phyloP scores from a whole-genome alignment of 2,888 invertebrate genomes.

The Eurytoma californica region DNA sequence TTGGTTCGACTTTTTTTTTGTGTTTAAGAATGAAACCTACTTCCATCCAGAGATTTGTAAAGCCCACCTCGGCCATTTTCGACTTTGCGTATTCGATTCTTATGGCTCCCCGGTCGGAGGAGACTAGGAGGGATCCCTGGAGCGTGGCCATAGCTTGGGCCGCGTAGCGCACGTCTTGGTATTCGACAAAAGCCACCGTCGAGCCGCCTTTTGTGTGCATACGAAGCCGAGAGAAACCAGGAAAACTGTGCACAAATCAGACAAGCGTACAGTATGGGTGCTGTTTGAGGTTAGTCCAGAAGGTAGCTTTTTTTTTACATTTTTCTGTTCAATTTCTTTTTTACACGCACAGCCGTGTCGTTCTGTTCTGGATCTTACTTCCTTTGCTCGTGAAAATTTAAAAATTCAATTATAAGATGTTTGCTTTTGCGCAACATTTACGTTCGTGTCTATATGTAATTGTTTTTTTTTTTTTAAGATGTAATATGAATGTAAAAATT shows the following conservation, averaged over 20 bases:
- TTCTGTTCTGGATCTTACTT: constrained; percentile 12
- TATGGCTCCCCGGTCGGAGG: constrained; percentile 97
- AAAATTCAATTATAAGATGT: too few relatives aligned
- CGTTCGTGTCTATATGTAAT: too few relatives aligned
- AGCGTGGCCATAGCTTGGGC: constrained; percentile 94
- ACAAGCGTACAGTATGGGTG: constrained; percentile 51
- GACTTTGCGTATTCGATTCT: constrained; percentile 99
- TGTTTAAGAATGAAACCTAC: constrained; percentile 72
- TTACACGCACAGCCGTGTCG: not conserved
- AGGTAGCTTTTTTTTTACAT: constrained; percentile 1
- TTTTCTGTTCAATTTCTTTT: not conserved
- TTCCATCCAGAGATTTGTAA: constrained; percentile 76
- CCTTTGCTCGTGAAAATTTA: too few relatives aligned
- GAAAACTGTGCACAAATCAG: constrained; percentile 88
- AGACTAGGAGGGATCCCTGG: constrained; percentile 96
- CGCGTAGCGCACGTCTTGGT: constrained; percentile 93
- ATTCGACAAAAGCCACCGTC: constrained; percentile 99
- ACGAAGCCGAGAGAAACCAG: constrained; percentile 98
- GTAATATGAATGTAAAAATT: not conserved
- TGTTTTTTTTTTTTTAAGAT: too few relatives aligned
- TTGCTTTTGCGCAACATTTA: too few relatives aligned
- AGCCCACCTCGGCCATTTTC: constrained; percentile 93
- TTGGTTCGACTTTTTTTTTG: not conserved
- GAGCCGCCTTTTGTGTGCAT: constrained; percentile 92
- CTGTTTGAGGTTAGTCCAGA: constrained; percentile 36